Percentiles rank a stretch among this genome's conserved stretches.
Conservation (phyloP, 2,797 vertebrate species). For the Helostoma temminkii region DNA sequence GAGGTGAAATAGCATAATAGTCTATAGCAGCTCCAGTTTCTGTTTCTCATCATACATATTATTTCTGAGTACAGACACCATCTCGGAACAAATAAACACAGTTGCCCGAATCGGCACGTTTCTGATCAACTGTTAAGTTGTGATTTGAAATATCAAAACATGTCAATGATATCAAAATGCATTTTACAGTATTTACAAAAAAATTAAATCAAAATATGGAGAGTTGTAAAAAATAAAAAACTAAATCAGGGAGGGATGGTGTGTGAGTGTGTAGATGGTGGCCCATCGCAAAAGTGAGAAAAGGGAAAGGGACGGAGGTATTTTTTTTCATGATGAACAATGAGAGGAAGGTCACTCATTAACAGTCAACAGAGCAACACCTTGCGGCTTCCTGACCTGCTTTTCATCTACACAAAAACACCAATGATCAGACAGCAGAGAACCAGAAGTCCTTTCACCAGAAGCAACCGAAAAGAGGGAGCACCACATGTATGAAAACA, state of each 20-base stretch:
- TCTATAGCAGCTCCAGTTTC: slow-evolving; percentile 76
- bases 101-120: slow-evolving; percentile 62
- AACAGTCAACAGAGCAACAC: slow-evolving; percentile 54
- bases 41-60: slow-evolving; percentile 62
- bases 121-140: slow-evolving; percentile 76
- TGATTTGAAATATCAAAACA: slow-evolving; percentile 89
- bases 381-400: slow-evolving; percentile 40
- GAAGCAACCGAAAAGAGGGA: slow-evolving; percentile 13
- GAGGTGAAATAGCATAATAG: slow-evolving; percentile 72
- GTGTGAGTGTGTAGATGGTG: slow-evolving; percentile 41
- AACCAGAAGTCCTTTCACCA: slow-evolving; percentile 51
- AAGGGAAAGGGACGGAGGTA: slow-evolving; percentile 28
- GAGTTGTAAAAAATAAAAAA: slow-evolving; percentile 69
- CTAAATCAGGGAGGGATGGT: slow-evolving; percentile 39
- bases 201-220: slow-evolving; percentile 63
- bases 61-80: slow-evolving; percentile 61
- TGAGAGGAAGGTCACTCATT: slow-evolving; percentile 42
- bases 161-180: slow-evolving; percentile 92
- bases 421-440: slow-evolving; percentile 41
- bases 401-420: slow-evolving; percentile 27
- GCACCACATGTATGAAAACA: not conserved
- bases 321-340: slow-evolving; percentile 38
- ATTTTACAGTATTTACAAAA: slow-evolving; percentile 91
- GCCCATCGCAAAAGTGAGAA: slow-evolving; percentile 26
- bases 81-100: slow-evolving; percentile 72